phyloP scores from a whole-genome alignment of 2,797 vertebrate species.

The Coreius guichenoti region DNA sequence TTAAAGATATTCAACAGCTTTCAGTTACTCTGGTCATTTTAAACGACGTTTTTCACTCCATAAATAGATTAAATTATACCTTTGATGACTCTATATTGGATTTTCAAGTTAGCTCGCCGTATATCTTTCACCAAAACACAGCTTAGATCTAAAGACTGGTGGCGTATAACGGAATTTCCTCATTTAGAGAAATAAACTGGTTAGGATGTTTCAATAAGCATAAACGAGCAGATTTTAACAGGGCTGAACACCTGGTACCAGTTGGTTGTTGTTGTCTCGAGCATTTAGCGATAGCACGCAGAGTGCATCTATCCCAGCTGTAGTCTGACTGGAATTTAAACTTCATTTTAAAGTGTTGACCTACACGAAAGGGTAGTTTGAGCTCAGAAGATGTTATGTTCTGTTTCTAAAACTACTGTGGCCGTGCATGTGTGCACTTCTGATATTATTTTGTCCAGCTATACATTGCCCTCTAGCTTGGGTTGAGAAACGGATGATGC shows the following conservation, averaged over 20 bases:
- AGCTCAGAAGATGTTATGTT: background rate
- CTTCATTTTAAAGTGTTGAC: slow-evolving; percentile 19
- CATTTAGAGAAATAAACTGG: background rate
- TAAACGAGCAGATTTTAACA: background rate
- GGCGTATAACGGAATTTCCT: background rate
- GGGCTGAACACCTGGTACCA: slow-evolving; percentile 33
- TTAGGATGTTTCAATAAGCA: slow-evolving; percentile 14
- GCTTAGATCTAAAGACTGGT: background rate
- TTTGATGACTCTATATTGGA: background rate
- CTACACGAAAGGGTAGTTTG: background rate
- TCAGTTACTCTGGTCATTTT: background rate
- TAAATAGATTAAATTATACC: background rate
- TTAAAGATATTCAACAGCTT: background rate
- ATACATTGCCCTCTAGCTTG: slow-evolving; percentile 34
- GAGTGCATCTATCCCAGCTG: slow-evolving; percentile 21
- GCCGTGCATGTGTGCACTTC: background rate
- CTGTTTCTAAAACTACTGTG: background rate
- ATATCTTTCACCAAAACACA: background rate
- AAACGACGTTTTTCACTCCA: background rate
- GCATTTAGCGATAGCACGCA: slow-evolving; percentile 44
- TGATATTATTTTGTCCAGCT: background rate
- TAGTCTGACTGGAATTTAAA: background rate
- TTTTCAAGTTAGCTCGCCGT: background rate
- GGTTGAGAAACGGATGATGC: slow-evolving; percentile 26
- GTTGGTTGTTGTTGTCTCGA: slow-evolving; percentile 48